phyloP scores from a whole-genome alignment of 1,140 invertebrate species.

The Vollenhovia emeryi region DNA sequence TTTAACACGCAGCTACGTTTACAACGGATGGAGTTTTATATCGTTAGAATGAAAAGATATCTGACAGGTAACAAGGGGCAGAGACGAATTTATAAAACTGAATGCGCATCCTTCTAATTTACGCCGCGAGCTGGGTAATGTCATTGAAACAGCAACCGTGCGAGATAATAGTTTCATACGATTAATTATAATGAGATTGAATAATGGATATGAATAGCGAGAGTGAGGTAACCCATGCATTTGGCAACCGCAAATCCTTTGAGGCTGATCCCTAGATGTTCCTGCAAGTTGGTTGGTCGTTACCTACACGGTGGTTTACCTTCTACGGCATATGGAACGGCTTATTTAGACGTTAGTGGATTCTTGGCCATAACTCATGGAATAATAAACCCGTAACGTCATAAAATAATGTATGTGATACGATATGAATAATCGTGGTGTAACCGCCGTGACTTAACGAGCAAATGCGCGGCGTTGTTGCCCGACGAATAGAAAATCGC shows the following conservation, averaged over 20 bases:
- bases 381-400: constrained; percentile 40
- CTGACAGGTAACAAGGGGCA: background rate
- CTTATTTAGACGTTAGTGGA: constrained; percentile 50
- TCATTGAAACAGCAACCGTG: background rate
- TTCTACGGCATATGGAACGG: constrained; percentile 27
- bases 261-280: constrained; percentile 70
- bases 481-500: constrained; percentile 2
- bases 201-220: constrained; percentile 64
- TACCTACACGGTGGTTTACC: constrained; percentile 57
- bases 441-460: background rate
- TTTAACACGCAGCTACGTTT: background rate
- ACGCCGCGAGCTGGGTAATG: background rate
- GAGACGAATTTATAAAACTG: background rate
- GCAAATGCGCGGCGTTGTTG: background rate
- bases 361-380: constrained; percentile 36
- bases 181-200: constrained; percentile 59
- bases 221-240: constrained; percentile 39
- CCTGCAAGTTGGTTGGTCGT: constrained; percentile 64
- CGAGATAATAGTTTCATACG: constrained; percentile 16
- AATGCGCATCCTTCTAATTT: background rate
- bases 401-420: constrained; percentile 14
- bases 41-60: background rate
- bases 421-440: constrained; percentile 22
- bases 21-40: too few species aligned
- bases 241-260: constrained; percentile 60